Base-by-base conservation (phyloP, 2,113 vertebrate species). In the Peromyscus leucopus region DNA sequence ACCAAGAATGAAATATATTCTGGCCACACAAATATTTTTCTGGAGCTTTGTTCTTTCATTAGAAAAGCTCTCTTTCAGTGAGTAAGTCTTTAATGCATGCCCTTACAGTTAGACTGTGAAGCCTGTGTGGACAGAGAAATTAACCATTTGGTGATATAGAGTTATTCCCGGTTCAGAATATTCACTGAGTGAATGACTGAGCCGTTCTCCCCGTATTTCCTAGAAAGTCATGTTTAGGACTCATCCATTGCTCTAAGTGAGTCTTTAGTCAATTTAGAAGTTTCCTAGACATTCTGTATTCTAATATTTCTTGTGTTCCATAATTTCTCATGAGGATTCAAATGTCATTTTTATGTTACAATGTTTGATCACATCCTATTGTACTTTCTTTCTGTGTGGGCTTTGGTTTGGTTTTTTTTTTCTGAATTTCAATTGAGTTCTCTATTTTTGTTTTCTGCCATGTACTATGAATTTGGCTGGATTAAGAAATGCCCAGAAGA, bases 351-450 rank as follows among this genome's bases (percentile, higher is more conserved):
- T 28, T 42, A 83, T 36, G 1, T 36, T 83, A 87, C 39, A 69
- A 0, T 83, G 61, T 89, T 92, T 80, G 13, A 65, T 85, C 39
- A 46, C 15, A 26, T 82, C 55, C 17, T 46, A 5, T 24, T 46
- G 57, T 76, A 28, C n/a, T 84, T 24, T 88, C 36, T 55, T 15
- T 55, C 36, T 75, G 5, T 75, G 42, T 28, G 39, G 91, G 39
- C 90, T 75, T 69, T 59, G 89, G 69, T 84, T 78, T 90, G 13
- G 16, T 75, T 80, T 84, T 71, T 69, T 96, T 89, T 39, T 88
- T 13, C 55, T 91, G 39, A 86, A 39, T 21, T 76, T 90, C 10
- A 75, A 31, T 78, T 93, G 22, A 80, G 7, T 61, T 87, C 22
- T 95, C 7, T 75, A 63, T 94, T 63, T 96, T 21, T 71, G 22